phyloP scores from a whole-genome alignment of 2,113 vertebrate genomes.

The Chionomys nivalis region DNA sequence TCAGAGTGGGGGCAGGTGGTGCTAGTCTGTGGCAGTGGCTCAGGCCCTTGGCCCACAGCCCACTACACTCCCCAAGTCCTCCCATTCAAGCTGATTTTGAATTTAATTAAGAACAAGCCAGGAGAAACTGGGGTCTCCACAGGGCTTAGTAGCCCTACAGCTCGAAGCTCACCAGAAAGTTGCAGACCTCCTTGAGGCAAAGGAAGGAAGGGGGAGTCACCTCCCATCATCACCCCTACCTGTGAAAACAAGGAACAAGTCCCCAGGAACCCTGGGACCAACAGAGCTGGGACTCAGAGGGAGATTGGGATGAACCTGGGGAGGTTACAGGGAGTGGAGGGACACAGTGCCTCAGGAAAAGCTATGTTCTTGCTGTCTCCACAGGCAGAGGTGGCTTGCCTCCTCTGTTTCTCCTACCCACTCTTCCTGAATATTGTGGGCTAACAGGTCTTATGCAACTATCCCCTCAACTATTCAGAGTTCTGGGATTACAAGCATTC shows the following conservation, averaged over 20 bases:
- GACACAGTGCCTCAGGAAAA: neutral
- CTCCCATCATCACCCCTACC: neutral
- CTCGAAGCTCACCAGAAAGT: neutral
- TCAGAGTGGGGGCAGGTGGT: slow-evolving; percentile 90
- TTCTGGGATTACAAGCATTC: neutral
- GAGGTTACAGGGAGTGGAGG: neutral
- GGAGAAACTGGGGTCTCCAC: slow-evolving; percentile 62
- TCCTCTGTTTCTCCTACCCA: accelerated
- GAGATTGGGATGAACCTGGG: slow-evolving; percentile 47
- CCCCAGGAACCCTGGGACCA: neutral
- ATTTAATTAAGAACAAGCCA: slow-evolving; percentile 84
- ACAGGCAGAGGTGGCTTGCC: neutral
- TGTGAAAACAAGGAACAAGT: neutral
- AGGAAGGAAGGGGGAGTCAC: neutral
- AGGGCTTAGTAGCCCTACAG: slow-evolving; percentile 57
- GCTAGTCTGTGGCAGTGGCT: slow-evolving; percentile 89
- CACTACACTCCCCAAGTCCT: slow-evolving; percentile 84
- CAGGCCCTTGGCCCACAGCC: slow-evolving; percentile 87
- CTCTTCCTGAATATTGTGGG: neutral
- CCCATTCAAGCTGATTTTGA: slow-evolving; percentile 79
- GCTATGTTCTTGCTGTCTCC: slow-evolving; percentile 30
- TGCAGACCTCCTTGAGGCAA: neutral
- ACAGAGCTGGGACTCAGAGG: slow-evolving; percentile 32
- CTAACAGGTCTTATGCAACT: neutral
- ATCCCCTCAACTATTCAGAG: neutral